Base-by-base conservation (phyloP, 2,797 vertebrate species). In the Taeniopygia guttata region DNA sequence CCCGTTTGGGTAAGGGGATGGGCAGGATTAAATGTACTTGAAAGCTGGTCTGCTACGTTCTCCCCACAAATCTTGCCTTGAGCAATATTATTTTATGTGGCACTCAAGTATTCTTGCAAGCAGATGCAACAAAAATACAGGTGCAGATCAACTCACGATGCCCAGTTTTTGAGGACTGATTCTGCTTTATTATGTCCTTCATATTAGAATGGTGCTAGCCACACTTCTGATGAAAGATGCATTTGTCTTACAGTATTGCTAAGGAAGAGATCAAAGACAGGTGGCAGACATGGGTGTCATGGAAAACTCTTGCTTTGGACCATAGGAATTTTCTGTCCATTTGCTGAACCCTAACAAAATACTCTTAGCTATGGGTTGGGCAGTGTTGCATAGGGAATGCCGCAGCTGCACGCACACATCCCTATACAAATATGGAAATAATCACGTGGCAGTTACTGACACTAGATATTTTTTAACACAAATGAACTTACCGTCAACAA, bases 261-360 rank as follows among this genome's bases (percentile, higher is more conserved):
- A 85, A 90, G 34, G 54, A 77, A 70, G 72, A 92, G 42, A 94
- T 67, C 52, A 73, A 42, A 89, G 21, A 73, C 52, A 56, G 0
- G 1, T 21, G 75, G 38, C 69, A 16, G 29, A 59, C 63, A 5
- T 59, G 7, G 19, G n/a, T 79, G 40, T 64, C 59, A 66, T 30
- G 59, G 70, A 87, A 95, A 82, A 87, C 27, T 79, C 55, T 76
- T 82, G 38, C 45, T 94, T 63, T 88, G 74, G 30, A 92, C 29
- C 11, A 10, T 59, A 55, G 62, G 40, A 30, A 36, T 66, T 48
- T 84, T 42, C 70, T 79, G 48, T 27, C 42, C 26, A 2, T 85
- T 89, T 52, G 43, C 64, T 85, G 72, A 93, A 72, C 22, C 13
- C 36, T 36, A 56, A 48, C 16, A 86, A 86, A 93, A 87, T 90